Conservation (phyloP, 2,113 vertebrate genomes). For the Prolemur simus region DNA sequence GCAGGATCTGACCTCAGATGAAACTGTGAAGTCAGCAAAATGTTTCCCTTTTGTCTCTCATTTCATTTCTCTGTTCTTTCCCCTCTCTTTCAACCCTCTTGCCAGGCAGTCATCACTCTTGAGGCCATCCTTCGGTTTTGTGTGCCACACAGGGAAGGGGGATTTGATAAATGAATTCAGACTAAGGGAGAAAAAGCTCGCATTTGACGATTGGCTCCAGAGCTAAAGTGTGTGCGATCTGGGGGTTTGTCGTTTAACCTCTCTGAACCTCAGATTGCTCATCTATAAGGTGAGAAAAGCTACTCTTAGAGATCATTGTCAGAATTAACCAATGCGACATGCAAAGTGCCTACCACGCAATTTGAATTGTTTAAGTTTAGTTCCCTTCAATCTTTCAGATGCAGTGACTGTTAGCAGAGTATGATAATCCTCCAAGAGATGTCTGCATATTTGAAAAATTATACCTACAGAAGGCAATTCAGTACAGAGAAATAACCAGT, state of each 20-base stretch:
- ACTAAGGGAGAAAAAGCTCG: neutral
- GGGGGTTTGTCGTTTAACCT: neutral
- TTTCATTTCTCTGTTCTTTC: slow-evolving; percentile 49
- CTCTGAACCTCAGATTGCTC: neutral
- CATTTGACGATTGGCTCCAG: neutral
- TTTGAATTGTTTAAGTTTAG: neutral
- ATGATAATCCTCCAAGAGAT: neutral
- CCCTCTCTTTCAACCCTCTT: neutral
- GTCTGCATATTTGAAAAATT: slow-evolving; percentile 24
- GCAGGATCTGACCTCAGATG: slow-evolving; percentile 50
- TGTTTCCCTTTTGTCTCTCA: slow-evolving; percentile 43
- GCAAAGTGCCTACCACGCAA: neutral
- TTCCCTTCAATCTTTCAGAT: neutral
- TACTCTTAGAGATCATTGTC: neutral
- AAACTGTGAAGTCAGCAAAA: slow-evolving; percentile 64
- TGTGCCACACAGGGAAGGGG: neutral
- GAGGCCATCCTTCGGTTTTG: neutral
- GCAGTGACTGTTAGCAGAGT: neutral
- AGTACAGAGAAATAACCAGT: neutral
- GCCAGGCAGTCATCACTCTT: neutral
- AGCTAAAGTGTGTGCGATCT: neutral
- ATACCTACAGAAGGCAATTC: neutral
- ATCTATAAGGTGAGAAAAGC: slow-evolving; percentile 33
- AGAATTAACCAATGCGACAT: neutral
- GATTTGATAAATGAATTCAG: slow-evolving; percentile 19